These are phyloP conservation scores for Danio tinwini DNA, from an alignment of 2,797 vertebrate genomes.

Conservation along the genomic window DNA sequence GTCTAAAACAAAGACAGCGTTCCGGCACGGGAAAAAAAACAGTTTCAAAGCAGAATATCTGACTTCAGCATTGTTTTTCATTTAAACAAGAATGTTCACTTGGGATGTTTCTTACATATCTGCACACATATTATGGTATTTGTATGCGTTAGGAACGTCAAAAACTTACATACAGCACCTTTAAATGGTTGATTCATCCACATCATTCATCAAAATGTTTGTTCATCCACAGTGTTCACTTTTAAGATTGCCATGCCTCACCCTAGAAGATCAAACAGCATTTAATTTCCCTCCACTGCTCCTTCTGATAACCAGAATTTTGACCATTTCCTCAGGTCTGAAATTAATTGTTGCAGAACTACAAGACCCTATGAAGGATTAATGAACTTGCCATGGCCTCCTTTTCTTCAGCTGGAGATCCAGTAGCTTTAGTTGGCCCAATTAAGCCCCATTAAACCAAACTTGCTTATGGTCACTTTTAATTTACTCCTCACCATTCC, in stretches of 20 bases:
- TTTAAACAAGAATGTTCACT: too few species aligned
- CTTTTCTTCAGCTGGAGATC: slow-evolving; percentile 61
- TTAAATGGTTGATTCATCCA: too few species aligned
- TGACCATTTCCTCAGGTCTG: slow-evolving; percentile 45
- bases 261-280: slow-evolving; percentile 29
- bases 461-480: slow-evolving; percentile 70
- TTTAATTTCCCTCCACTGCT: slow-evolving; percentile 44
- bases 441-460: slow-evolving; percentile 68
- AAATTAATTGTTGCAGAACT: slow-evolving; percentile 51
- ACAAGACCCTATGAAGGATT: slow-evolving; percentile 36
- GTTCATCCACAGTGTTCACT: slow-evolving; percentile 3
- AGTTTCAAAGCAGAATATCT: too few species aligned
- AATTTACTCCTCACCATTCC: slow-evolving; percentile 68
- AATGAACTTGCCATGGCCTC: slow-evolving; percentile 27
- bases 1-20: too few species aligned
- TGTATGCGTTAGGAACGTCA: too few species aligned
- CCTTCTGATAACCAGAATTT: slow-evolving; percentile 25
- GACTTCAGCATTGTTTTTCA: too few species aligned
- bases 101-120: too few species aligned
- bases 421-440: slow-evolving; percentile 63
- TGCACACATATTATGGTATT: too few species aligned
- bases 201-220: slow-evolving; percentile 27
- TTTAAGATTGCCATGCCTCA: slow-evolving; percentile 28
- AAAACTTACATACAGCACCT: too few species aligned
- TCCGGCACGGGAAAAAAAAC: too few species aligned